phyloP scores from a whole-genome alignment of 2,113 vertebrate genomes.

The Gadus macrocephalus region DNA sequence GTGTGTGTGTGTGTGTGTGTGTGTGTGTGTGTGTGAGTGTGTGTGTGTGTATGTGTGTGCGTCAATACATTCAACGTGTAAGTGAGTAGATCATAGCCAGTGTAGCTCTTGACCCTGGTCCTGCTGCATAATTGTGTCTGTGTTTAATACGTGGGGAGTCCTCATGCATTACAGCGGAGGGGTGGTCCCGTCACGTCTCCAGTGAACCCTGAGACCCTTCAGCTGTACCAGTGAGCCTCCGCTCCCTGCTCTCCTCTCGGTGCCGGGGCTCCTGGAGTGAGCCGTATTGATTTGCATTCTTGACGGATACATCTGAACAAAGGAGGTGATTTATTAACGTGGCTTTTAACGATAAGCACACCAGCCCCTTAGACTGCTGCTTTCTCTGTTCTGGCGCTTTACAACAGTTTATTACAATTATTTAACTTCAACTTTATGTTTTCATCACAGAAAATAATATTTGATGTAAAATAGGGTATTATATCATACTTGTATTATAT shows the following conservation, averaged over 20 bases:
- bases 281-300: no score
- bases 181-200: background rate
- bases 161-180: background rate
- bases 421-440: no score
- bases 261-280: no score
- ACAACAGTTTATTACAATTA: no score
- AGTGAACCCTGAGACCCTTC: background rate
- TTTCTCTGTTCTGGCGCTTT: no score
- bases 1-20: slow-evolving; percentile 2
- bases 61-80: background rate
- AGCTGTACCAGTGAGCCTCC: background rate
- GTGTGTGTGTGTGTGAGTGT: background rate
- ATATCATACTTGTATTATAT: no score
- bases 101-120: background rate
- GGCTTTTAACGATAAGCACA: no score
- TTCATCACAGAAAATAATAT: no score
- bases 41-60: background rate
- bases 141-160: background rate
- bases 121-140: background rate
- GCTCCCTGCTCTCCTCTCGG: background rate
- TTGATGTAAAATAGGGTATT: no score
- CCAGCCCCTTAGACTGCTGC: no score
- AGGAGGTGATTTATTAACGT: no score
- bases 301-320: no score
- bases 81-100: background rate